These are phyloP conservation scores for Ornithoptera alexandrae DNA, from an alignment of 2,888 invertebrate species.

Conservation along the genomic window DNA sequence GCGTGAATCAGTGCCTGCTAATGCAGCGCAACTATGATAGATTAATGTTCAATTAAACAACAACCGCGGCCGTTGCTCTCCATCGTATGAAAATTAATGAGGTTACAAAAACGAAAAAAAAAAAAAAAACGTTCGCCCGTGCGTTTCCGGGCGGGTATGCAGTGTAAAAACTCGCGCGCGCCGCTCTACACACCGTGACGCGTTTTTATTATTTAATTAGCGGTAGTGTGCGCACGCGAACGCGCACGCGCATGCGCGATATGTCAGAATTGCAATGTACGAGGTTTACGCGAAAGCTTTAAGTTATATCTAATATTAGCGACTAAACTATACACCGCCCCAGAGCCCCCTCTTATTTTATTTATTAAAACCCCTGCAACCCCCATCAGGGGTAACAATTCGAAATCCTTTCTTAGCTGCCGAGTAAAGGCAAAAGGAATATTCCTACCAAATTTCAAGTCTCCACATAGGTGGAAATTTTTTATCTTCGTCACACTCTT, in stretches of 20 bases:
- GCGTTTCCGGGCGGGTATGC: constrained; percentile 53
- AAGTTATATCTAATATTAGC: constrained; percentile 4
- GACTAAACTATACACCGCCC: no score
- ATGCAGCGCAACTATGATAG: constrained; percentile 14
- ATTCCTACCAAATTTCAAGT: no score
- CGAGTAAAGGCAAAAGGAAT: no score
- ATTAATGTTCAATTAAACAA: constrained; percentile 27
- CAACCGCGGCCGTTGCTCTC: constrained; percentile 23
- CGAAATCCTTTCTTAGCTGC: no score
- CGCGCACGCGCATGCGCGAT: constrained; percentile 34
- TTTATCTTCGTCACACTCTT: no score
- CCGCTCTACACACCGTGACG: constrained; percentile 43
- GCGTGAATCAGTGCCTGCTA: constrained; percentile 6
- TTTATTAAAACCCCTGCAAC: no score
- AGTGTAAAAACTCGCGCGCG: constrained; percentile 50
- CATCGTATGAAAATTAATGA: constrained; percentile 25
- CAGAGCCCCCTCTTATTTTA: no score
- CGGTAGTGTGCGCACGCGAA: constrained; percentile 38
- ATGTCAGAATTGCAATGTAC: constrained; percentile 28
- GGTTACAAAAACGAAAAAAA: constrained; percentile 3
- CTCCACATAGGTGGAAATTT: no score
- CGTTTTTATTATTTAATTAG: constrained; percentile 47
- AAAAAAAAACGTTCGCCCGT: constrained; percentile 51
- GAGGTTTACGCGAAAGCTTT: constrained; percentile 15
- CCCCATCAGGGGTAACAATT: no score